phyloP scores from a whole-genome alignment of 1,140 invertebrate genomes.

The Solenopsis invicta region DNA sequence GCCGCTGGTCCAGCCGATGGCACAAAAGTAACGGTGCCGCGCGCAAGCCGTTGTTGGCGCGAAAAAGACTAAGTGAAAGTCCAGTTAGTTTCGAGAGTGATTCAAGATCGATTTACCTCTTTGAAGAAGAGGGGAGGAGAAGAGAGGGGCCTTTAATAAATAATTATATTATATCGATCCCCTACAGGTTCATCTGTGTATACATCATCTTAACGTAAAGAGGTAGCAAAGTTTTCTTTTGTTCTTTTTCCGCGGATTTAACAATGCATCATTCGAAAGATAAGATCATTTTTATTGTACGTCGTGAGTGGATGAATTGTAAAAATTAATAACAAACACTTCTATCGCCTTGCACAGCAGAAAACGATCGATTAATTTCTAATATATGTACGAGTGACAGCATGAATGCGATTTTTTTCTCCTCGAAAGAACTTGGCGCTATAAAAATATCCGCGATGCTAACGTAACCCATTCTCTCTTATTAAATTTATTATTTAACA shows the following conservation, averaged over 20 bases:
- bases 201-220: background rate
- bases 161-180: constrained; percentile 28
- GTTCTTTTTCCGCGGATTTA: background rate
- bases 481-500: constrained; percentile 28
- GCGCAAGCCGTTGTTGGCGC: background rate
- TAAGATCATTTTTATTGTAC: background rate
- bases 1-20: background rate
- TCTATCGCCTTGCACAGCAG: background rate
- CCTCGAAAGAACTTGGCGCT: background rate
- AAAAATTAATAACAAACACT: background rate
- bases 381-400: background rate
- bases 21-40: constrained; percentile 46
- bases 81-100: constrained; percentile 49
- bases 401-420: background rate
- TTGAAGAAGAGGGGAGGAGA: no score
- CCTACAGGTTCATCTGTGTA: background rate
- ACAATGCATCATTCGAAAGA: background rate
- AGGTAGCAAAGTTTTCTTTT: background rate
- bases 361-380: background rate
- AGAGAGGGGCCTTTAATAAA: background rate
- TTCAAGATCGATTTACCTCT: constrained; percentile 35
- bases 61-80: constrained; percentile 59
- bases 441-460: background rate
- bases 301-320: background rate
- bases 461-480: background rate